These are phyloP conservation scores for Megaceryle alcyon DNA, from an alignment of 2,797 vertebrate genomes.

Conservation along the genomic window DNA sequence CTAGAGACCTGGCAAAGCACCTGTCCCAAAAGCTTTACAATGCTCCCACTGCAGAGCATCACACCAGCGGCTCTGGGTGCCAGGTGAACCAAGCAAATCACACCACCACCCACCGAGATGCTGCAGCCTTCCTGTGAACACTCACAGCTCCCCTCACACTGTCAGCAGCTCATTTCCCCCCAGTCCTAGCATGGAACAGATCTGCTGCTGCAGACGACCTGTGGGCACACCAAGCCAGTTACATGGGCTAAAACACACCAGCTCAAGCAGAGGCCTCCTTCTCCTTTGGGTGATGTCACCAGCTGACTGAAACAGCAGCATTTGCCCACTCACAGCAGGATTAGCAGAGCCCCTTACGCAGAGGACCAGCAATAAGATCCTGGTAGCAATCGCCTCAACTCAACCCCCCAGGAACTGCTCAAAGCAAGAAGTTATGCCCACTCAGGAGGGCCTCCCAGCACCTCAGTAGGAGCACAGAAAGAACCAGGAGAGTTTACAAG, in stretches of 20 bases:
- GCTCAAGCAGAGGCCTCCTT: neutral
- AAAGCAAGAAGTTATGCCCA: neutral
- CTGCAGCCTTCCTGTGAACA: neutral
- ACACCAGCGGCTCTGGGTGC: neutral
- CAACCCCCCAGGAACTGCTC: neutral
- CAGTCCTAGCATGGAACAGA: neutral
- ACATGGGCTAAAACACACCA: neutral
- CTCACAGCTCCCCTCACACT: neutral
- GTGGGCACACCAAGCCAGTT: neutral
- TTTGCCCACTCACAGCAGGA: neutral
- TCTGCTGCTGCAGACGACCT: neutral
- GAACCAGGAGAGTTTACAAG: neutral
- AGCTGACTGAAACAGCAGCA: neutral
- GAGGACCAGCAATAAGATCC: neutral
- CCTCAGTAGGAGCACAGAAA: neutral
- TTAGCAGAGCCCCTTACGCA: neutral
- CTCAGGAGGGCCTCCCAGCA: neutral
- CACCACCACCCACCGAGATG: neutral
- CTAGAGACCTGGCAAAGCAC: neutral
- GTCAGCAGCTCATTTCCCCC: neutral
- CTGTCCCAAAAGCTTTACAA: neutral
- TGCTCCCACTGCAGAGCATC: neutral
- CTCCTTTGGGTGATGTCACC: neutral
- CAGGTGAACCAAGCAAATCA: neutral
- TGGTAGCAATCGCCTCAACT: neutral